Evolutionary conservation across 92 coral and sea anemone genomes (phyloP).

Genomic region (Siderastrea radians): DNA sequence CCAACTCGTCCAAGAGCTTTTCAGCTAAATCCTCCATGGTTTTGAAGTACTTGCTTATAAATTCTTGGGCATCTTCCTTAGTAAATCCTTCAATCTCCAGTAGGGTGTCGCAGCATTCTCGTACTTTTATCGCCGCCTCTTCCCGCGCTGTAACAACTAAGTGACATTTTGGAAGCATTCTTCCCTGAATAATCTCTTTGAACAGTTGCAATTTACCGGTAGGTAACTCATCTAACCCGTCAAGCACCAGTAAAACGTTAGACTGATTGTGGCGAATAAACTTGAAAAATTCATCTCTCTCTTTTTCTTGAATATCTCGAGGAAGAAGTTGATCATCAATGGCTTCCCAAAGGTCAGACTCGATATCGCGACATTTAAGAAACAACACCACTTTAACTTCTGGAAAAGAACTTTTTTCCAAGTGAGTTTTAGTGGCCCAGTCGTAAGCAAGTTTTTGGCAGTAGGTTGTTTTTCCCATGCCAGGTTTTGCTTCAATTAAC

Average conservation of each 20-base stretch:
- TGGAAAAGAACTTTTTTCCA: constrained; percentile 1
- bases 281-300: constrained; percentile 3
- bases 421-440: constrained; percentile 18
- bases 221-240: constrained; percentile 48
- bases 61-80: constrained; percentile 17
- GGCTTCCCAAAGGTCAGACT: constrained; percentile 27
- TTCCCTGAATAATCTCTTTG: not conserved
- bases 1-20: not conserved
- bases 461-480: constrained; percentile 52
- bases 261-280: constrained; percentile 28
- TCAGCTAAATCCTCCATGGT: not conserved
- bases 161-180: constrained; percentile 26
- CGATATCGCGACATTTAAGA: constrained; percentile 45
- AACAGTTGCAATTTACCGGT: not conserved
- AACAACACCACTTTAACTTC: constrained; percentile 5
- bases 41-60: constrained; percentile 31
- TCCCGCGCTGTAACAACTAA: constrained; percentile 37
- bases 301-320: constrained; percentile 4
- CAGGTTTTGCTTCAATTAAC: constrained; percentile 47
- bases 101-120: constrained; percentile 39
- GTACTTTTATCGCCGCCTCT: constrained; percentile 10
- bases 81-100: constrained; percentile 47
- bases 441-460: constrained; percentile 53
- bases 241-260: constrained; percentile 38
- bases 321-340: constrained; percentile 51